phyloP scores from a whole-genome alignment of 1,140 invertebrate species.

The Drosophila elegans region DNA sequence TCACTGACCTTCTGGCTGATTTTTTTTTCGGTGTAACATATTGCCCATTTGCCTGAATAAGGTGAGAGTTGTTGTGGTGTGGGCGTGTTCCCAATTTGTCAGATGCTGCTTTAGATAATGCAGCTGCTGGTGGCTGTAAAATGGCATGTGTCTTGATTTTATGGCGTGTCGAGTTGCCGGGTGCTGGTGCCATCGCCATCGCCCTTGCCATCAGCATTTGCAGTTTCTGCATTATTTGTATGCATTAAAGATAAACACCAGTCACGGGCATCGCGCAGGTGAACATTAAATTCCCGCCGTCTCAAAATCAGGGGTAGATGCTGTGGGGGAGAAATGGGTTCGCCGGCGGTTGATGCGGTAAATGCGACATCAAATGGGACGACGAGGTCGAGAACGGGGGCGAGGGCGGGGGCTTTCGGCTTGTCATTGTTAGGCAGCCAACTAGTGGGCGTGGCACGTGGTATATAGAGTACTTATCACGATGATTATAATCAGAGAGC shows the following conservation, averaged over 20 bases:
- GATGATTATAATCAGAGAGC: conserved; percentile 73
- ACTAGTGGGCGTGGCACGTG: conserved; percentile 42
- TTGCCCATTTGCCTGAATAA: conserved; percentile 62
- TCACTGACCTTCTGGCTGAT: too few species aligned
- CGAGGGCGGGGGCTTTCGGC: conserved; percentile 3
- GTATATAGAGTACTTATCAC: conserved; percentile 62
- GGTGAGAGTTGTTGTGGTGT: conserved; percentile 28
- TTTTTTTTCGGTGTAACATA: background rate
- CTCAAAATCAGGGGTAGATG: background rate
- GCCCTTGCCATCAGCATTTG: conserved; percentile 54
- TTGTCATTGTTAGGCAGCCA: conserved; percentile 47
- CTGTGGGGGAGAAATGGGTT: too few species aligned
- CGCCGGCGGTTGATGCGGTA: conserved; percentile 15
- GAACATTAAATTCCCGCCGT: conserved; percentile 32
- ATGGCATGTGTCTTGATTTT: conserved; percentile 73
- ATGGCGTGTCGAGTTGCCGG: conserved; percentile 48
- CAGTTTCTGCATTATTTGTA: conserved; percentile 77
- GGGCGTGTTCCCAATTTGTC: conserved; percentile 36
- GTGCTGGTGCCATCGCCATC: conserved; percentile 3
- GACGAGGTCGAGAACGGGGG: background rate
- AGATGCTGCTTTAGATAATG: conserved; percentile 5
- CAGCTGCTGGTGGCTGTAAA: conserved; percentile 38
- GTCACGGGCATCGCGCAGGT: conserved; percentile 16
- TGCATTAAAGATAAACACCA: conserved; percentile 68
- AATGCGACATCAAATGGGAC: conserved; percentile 48